A percentile compares a stretch with the other conserved stretches of the same genome.
Conservation (phyloP, 1,140 invertebrate species). For the Leguminivora glycinivorella region DNA sequence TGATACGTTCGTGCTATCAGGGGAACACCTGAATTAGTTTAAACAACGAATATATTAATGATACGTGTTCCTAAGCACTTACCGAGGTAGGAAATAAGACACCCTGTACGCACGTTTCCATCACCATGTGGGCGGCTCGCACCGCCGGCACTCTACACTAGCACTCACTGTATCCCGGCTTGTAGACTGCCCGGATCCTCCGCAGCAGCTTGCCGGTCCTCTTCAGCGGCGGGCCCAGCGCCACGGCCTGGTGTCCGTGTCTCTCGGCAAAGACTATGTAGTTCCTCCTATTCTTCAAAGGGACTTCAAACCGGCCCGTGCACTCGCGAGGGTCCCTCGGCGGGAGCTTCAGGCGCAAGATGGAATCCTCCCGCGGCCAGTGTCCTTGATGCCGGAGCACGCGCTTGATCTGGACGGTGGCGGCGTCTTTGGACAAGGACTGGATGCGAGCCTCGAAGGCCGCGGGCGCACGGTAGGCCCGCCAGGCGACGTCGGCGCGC, state of each 20-base stretch:
- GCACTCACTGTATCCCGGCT: constrained; percentile 73
- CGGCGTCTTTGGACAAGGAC: constrained; percentile 63
- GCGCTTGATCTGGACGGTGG: constrained; percentile 64
- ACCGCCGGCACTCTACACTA: constrained; percentile 39
- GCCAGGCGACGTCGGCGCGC: constrained; percentile 73
- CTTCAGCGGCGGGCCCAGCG: constrained; percentile 67
- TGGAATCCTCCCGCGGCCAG: constrained; percentile 67
- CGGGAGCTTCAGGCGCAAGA: constrained; percentile 63
- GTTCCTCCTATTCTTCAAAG: constrained; percentile 66
- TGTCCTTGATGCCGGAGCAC: constrained; percentile 62
- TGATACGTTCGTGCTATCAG: not conserved
- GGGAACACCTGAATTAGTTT: constrained; percentile 1
- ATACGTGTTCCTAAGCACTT: constrained; percentile 2
- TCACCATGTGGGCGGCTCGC: constrained; percentile 43
- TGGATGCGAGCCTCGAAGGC: constrained; percentile 73
- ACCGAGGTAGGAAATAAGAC: constrained; percentile 3
- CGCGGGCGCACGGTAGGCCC: constrained; percentile 69
- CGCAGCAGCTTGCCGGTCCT: constrained; percentile 63
- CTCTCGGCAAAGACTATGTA: constrained; percentile 75
- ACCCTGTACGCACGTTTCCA: constrained; percentile 16
- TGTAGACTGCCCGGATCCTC: constrained; percentile 72
- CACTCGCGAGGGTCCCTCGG: constrained; percentile 53
- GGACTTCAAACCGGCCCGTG: constrained; percentile 71
- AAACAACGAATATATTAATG: not conserved
- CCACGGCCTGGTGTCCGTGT: constrained; percentile 65